A percentile compares a stretch with the other conserved stretches of the same genome.
Evolutionary conservation across 2,113 vertebrate species (phyloP).

Genomic region (Proterorhinus semilunaris): DNA sequence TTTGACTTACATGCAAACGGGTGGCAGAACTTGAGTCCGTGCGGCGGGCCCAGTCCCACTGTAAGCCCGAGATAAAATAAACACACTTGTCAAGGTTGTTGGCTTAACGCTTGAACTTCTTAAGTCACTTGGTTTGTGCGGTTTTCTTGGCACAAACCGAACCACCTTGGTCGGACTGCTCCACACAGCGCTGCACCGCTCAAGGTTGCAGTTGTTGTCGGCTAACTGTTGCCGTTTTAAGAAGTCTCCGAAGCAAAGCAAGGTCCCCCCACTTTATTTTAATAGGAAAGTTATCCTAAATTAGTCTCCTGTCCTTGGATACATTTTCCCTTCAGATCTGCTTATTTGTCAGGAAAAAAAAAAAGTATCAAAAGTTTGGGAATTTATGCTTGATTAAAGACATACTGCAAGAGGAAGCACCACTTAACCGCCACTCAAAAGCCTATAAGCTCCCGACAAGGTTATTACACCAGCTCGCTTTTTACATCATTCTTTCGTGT

Average conservation of each 20-base stretch:
- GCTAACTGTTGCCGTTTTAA: constrained; percentile 28
- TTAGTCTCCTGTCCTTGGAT: constrained; percentile 49
- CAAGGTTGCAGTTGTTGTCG: constrained; percentile 58
- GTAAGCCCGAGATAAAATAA: constrained; percentile 56
- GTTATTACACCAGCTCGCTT: neutral
- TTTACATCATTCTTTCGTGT: neutral
- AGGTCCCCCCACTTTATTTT: constrained; percentile 34
- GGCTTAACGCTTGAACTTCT: constrained; percentile 38
- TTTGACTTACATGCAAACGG: constrained; percentile 70
- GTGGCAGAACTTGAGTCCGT: constrained; percentile 57
- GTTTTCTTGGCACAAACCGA: constrained; percentile 41
- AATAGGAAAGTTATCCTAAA: constrained; percentile 30
- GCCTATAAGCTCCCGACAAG: constrained; percentile 1
- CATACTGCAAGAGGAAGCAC: constrained; percentile 8
- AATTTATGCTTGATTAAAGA: constrained; percentile 1
- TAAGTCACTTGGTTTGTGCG: constrained; percentile 42
- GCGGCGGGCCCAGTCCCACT: constrained; percentile 62
- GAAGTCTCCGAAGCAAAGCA: constrained; percentile 30
- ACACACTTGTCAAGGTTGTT: constrained; percentile 70
- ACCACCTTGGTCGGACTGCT: constrained; percentile 49
- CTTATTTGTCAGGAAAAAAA: constrained; percentile 9
- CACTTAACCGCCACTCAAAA: neutral
- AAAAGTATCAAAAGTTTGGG: constrained; percentile 8
- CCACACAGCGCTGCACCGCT: constrained; percentile 4
- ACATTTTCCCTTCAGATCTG: constrained; percentile 14